These are phyloP conservation scores for Melolontha melolontha DNA, from an alignment of 2,888 invertebrate species.

Conservation along the genomic window DNA sequence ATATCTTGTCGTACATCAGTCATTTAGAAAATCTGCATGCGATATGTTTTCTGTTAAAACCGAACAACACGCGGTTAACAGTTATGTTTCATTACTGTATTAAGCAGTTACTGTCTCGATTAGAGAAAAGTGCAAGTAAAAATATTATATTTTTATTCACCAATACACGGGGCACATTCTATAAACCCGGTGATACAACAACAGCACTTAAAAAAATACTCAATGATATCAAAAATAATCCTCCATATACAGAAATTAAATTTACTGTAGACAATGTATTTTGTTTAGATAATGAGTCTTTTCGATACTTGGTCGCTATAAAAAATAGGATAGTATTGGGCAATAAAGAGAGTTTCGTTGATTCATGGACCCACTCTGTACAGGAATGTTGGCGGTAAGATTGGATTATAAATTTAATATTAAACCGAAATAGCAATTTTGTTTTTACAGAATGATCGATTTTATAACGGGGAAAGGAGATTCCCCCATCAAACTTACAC, in stretches of 20 bases:
- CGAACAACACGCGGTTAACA: slow-evolving; percentile 56
- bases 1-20: slow-evolving; percentile 55
- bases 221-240: slow-evolving; percentile 49
- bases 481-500: slow-evolving; percentile 47
- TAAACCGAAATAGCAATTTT: too few species aligned
- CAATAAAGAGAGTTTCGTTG: slow-evolving; percentile 46
- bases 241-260: slow-evolving; percentile 54
- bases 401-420: background rate
- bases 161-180: slow-evolving; percentile 55
- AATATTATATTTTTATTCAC: slow-evolving; percentile 62
- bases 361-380: slow-evolving; percentile 53
- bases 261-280: slow-evolving; percentile 56
- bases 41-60: slow-evolving; percentile 57
- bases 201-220: slow-evolving; percentile 52
- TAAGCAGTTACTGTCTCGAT: slow-evolving; percentile 58
- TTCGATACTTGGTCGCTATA: slow-evolving; percentile 57
- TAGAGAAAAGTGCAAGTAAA: slow-evolving; percentile 58
- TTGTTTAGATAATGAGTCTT: slow-evolving; percentile 61
- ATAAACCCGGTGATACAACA: slow-evolving; percentile 58
- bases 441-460: slow-evolving; percentile 41
- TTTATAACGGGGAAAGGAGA: slow-evolving; percentile 40
- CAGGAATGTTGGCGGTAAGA: slow-evolving; percentile 44
- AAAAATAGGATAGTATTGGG: slow-evolving; percentile 49
- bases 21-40: slow-evolving; percentile 57
- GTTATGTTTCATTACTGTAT: slow-evolving; percentile 59